Evolutionary conservation across 2,888 invertebrate genomes (phyloP).

Genomic region (Parnassius orleans): DNA sequence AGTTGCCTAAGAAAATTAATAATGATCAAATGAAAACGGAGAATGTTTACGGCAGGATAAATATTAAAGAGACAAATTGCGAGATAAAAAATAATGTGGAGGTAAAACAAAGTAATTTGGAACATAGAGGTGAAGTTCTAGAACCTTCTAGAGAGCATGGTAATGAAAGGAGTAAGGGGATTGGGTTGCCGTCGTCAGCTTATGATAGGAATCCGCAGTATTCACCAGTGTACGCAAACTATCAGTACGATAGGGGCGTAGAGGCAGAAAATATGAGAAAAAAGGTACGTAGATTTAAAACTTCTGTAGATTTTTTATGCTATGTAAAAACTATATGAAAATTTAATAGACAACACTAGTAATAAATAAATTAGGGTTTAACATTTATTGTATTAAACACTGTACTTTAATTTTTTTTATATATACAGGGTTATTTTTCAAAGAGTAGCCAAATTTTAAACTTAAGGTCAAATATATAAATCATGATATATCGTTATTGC

Average conservation of each 20-base stretch:
- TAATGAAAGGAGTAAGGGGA: not conserved
- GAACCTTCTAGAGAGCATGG: conserved; percentile 29
- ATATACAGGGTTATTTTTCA: too few relatives aligned
- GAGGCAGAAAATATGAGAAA: conserved; percentile 67
- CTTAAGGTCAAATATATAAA: too few relatives aligned
- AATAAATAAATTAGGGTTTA: too few relatives aligned
- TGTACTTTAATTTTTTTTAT: too few relatives aligned
- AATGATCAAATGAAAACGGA: conserved; percentile 44
- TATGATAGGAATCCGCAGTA: conserved; percentile 69
- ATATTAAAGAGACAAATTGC: conserved; percentile 29
- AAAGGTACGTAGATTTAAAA: conserved; percentile 45
- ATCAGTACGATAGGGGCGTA: conserved; percentile 63
- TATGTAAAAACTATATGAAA: too few relatives aligned
- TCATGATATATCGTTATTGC: too few relatives aligned
- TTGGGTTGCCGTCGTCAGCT: conserved; percentile 41
- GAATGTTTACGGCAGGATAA: conserved; percentile 69
- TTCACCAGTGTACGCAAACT: conserved; percentile 64
- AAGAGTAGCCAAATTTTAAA: too few relatives aligned
- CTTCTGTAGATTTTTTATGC: too few relatives aligned
- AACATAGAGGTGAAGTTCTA: conserved; percentile 19
- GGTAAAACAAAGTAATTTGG: conserved; percentile 16
- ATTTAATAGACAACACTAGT: too few relatives aligned
- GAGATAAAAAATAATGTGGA: conserved; percentile 20
- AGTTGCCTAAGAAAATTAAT: conserved; percentile 66
- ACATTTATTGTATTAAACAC: too few relatives aligned